Percentiles rank a stretch among this genome's conserved stretches.
Conservation (phyloP, 2,888 invertebrate genomes). For the Volucella bombylans region DNA sequence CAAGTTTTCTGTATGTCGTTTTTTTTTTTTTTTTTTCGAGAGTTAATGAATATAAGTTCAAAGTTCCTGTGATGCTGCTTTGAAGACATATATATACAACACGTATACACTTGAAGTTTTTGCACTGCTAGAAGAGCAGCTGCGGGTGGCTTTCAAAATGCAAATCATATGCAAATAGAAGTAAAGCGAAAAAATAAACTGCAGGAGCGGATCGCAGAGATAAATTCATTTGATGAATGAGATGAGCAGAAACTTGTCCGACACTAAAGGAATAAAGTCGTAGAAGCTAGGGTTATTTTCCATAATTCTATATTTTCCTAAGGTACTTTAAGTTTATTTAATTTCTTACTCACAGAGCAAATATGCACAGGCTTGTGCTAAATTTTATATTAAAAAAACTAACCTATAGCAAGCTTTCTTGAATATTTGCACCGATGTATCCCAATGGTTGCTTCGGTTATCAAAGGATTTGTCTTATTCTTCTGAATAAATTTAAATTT, state of each 20-base stretch:
- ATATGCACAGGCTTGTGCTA: too few relatives aligned
- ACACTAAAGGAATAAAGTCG: constrained; percentile 23
- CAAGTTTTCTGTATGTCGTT: background rate
- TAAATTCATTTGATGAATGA: constrained; percentile 61
- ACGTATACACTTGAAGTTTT: background rate
- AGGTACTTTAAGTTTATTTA: too few relatives aligned
- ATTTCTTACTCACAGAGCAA: too few relatives aligned
- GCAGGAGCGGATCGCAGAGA: constrained; percentile 17
- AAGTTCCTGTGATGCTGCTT: constrained; percentile 29
- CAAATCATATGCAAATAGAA: constrained; percentile 66
- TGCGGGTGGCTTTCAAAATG: constrained; percentile 41
- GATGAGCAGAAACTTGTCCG: constrained; percentile 43
- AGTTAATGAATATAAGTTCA: constrained; percentile 64
- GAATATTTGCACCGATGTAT: too few relatives aligned
- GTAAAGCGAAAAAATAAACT: constrained; percentile 8
- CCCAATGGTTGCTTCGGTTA: too few relatives aligned
- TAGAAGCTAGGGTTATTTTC: constrained; percentile 1
- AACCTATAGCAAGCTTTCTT: too few relatives aligned
- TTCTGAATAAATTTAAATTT: too few relatives aligned
- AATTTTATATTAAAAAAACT: too few relatives aligned
- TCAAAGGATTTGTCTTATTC: too few relatives aligned
- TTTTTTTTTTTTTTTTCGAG: constrained; percentile 5
- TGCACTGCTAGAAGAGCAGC: constrained; percentile 29
- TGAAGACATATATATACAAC: constrained; percentile 6
- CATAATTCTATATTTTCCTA: too few relatives aligned